Evolutionary conservation across 2,113 vertebrate genomes (phyloP), one percentile per base, ranked within the genome.

Genomic region (Rhodinocichla rosea): DNA sequence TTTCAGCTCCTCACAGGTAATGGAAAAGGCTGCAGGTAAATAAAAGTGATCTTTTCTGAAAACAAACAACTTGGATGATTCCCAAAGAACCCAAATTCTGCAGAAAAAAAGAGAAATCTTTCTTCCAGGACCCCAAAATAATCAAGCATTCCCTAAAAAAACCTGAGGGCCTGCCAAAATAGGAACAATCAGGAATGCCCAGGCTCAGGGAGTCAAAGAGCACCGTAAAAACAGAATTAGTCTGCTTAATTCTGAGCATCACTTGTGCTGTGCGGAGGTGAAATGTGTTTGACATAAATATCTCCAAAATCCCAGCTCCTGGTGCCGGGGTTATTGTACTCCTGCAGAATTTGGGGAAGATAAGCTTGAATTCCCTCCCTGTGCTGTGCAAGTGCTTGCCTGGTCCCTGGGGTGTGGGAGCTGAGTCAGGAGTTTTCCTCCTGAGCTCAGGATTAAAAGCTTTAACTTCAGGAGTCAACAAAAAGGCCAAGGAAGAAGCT

Each of bases 341-440:
- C 73, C 45, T 7, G 30, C 59, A 50, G 68, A 45, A 44, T 70
- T 33, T 19, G 15, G 60, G 65, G 42, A 50, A 77, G 33, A 84
- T 30, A 10, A 39, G 28, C 50, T 95, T 32, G 0, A 95, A 57
- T 69, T 69, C 83, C 24, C 27, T 79, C 63, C 8, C 57, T 12
- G 24, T 4, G 16, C 32, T 44, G n/a, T 13, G n/a, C 59, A 37
- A 37, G 57, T 22, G 40, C 76, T 57, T 42, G 59, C 11, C 64
- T 52, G 49, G 44, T 62, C 63, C 52, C 65, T 30, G 56, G 52
- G n/a, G n/a, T 39, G 69, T 10, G 59, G 70, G 47, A 37, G 86
- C 93, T 94, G 89, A 94, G 68, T 95, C 73, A 62, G 71, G 79
- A 32, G 13, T 56, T 80, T 76, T 73, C 59, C 57, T 69, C 24